Conservation (phyloP, 2,113 vertebrate species). For the Procapra przewalskii region DNA sequence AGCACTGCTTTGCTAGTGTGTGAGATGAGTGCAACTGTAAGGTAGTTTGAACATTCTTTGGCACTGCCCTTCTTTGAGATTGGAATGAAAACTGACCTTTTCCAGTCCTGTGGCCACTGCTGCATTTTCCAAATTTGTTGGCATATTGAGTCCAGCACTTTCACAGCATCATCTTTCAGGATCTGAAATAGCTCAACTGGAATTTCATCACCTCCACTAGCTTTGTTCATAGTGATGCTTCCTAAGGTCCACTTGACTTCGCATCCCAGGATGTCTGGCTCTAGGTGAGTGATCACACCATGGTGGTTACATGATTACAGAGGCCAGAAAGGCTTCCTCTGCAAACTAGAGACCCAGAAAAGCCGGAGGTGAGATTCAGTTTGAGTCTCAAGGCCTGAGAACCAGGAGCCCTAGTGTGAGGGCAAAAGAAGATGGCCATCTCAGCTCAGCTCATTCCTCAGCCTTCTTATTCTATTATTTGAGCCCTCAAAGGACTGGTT, state of each 20-base stretch:
- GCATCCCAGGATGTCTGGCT: neutral
- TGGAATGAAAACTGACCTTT: neutral
- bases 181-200: neutral
- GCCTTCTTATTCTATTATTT: neutral
- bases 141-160: neutral
- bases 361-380: neutral
- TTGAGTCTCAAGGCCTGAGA: neutral
- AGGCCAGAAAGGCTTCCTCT: neutral
- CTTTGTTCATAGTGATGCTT: neutral
- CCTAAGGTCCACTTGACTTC: neutral
- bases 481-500: neutral
- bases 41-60: neutral
- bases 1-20: neutral
- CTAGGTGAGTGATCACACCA: neutral
- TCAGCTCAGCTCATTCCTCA: neutral
- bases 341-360: neutral
- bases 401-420: neutral
- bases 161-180: neutral
- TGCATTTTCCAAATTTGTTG: neutral
- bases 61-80: neutral
- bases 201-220: neutral
- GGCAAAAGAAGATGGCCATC: neutral
- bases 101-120: neutral
- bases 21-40: neutral
- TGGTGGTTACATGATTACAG: neutral